These are phyloP conservation scores for Stictonetta naevosa DNA, from an alignment of 2,113 vertebrate genomes.

Conservation along the genomic window DNA sequence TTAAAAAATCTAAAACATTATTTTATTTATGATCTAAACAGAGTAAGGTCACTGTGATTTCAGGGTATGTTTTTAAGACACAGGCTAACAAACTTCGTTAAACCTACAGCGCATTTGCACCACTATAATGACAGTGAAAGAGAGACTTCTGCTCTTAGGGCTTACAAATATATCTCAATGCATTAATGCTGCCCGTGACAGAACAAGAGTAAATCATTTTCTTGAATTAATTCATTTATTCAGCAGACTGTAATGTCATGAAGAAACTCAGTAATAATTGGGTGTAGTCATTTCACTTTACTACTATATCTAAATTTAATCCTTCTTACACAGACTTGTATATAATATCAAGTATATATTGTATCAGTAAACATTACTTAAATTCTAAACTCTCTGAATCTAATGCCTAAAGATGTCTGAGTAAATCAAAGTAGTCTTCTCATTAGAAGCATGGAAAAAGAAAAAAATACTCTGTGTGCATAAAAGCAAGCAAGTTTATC, in stretches of 20 bases:
- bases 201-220: neutral
- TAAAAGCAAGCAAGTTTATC: neutral
- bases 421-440: neutral
- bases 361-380: neutral
- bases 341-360: neutral
- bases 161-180: neutral
- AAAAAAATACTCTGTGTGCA: neutral
- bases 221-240: neutral
- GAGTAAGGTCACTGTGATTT: neutral
- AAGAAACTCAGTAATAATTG: neutral
- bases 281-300: neutral
- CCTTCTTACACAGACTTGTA: neutral
- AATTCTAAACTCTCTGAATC: neutral
- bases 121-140: neutral
- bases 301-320: neutral
- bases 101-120: neutral
- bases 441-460: neutral
- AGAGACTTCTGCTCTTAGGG: neutral
- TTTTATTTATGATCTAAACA: neutral
- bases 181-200: neutral
- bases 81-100: neutral
- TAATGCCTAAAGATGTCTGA: neutral
- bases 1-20: neutral
- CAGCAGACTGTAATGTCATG: neutral
- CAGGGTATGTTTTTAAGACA: neutral